phyloP scores from a whole-genome alignment of 2,888 invertebrate species.

The Phalera bucephala region DNA sequence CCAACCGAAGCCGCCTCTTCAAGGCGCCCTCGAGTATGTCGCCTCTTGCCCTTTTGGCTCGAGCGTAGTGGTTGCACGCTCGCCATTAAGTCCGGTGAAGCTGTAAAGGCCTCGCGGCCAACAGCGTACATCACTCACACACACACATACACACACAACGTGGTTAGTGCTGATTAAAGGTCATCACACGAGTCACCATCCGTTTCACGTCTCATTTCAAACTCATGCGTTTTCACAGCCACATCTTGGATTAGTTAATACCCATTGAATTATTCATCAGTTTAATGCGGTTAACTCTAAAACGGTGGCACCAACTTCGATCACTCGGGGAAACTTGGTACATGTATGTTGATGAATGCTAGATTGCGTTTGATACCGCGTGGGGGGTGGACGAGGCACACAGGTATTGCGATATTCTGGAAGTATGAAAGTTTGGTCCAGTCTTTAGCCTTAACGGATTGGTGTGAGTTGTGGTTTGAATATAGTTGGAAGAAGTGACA shows the following conservation, averaged over 20 bases:
- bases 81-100: too few relatives aligned
- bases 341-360: slow-evolving; percentile 30
- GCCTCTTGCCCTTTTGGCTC: too few relatives aligned
- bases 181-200: slow-evolving; percentile 31
- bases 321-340: slow-evolving; percentile 32
- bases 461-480: too few relatives aligned
- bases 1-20: too few relatives aligned
- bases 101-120: too few relatives aligned
- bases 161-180: slow-evolving; percentile 22
- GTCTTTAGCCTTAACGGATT: background rate
- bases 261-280: slow-evolving; percentile 44
- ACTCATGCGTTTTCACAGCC: slow-evolving; percentile 31
- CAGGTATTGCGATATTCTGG: background rate
- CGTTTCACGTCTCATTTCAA: slow-evolving; percentile 36
- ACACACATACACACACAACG: too few relatives aligned
- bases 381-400: slow-evolving; percentile 10
- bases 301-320: slow-evolving; percentile 33
- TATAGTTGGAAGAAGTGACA: too few relatives aligned
- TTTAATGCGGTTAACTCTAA: slow-evolving; percentile 39
- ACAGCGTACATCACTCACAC: too few relatives aligned
- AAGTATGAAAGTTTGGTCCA: background rate
- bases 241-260: slow-evolving; percentile 41
- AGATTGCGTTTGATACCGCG: slow-evolving; percentile 23
- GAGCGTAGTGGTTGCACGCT: too few relatives aligned
- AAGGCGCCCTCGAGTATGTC: too few relatives aligned